These are phyloP conservation scores for Characodon lateralis DNA, from an alignment of 2,797 vertebrate genomes.

Conservation along the genomic window DNA sequence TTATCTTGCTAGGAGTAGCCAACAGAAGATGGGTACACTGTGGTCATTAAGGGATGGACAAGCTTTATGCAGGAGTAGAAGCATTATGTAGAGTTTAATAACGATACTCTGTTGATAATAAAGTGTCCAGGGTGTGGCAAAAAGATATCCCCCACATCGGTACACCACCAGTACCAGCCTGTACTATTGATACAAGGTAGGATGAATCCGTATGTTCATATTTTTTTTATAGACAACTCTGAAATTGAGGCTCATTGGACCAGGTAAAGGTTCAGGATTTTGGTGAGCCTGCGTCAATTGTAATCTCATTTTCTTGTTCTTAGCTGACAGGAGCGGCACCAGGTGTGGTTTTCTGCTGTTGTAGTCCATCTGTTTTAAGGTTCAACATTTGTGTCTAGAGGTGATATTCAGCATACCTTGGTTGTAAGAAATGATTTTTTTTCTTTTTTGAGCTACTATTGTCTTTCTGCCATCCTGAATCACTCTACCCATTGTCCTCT, in stretches of 20 bases:
- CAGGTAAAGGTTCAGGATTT: background rate
- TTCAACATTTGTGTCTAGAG: background rate
- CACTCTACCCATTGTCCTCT: no score
- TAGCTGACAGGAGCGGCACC: background rate
- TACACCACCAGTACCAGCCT: background rate
- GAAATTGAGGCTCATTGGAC: background rate
- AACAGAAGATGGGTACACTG: background rate
- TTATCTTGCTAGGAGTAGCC: background rate
- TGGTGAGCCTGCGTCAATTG: background rate
- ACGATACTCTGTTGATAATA: background rate
- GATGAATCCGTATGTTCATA: background rate
- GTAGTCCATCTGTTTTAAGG: background rate
- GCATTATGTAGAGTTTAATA: background rate
- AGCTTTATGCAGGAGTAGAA: background rate
- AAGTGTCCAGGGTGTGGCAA: background rate
- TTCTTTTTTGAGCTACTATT: no score
- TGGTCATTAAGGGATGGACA: background rate
- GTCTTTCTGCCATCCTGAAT: no score
- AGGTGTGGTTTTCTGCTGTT: background rate
- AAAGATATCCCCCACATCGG: background rate
- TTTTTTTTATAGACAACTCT: background rate
- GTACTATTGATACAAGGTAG: background rate
- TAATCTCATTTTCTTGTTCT: background rate
- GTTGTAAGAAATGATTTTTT: background rate
- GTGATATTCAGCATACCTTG: background rate